These are phyloP conservation scores for Alligator mississippiensis DNA, from an alignment of 2,113 vertebrate species.

Conservation along the genomic window DNA sequence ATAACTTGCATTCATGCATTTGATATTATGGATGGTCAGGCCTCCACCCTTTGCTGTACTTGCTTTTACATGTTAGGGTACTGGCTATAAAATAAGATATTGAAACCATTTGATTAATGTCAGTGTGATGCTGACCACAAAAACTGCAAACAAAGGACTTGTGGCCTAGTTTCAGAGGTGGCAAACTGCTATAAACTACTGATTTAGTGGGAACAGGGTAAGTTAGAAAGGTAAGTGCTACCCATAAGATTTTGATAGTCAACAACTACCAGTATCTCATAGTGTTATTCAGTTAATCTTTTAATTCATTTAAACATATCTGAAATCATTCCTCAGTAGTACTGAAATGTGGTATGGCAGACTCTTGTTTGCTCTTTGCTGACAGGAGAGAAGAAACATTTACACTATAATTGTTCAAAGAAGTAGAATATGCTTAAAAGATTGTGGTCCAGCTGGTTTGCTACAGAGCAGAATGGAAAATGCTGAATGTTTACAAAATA, in stretches of 20 bases:
- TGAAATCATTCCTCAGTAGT: not conserved
- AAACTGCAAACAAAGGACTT: not conserved
- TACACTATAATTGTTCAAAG: not conserved
- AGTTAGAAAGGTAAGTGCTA: not conserved
- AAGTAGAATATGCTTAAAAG: not conserved
- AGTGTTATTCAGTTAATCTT: not conserved
- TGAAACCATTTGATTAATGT: not conserved
- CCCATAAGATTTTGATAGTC: not conserved
- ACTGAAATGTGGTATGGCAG: not conserved
- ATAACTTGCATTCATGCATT: rapidly evolving
- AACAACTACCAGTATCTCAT: not conserved
- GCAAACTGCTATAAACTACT: not conserved
- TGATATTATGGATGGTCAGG: not conserved
- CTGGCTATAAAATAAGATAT: not conserved
- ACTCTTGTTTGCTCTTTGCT: not conserved
- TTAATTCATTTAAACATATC: not conserved
- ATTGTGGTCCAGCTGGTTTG: not conserved
- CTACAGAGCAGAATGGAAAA: not conserved
- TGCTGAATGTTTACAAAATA: not conserved
- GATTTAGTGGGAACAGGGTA: not conserved
- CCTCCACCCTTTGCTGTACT: not conserved
- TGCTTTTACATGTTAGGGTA: not conserved
- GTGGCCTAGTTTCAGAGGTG: not conserved
- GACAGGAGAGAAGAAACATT: not conserved
- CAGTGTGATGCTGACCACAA: not conserved